Percentiles rank a stretch among this genome's conserved stretches.
Evolutionary conservation across 2,797 vertebrate genomes (phyloP).

Genomic region (Oreochromis mossambicus): DNA sequence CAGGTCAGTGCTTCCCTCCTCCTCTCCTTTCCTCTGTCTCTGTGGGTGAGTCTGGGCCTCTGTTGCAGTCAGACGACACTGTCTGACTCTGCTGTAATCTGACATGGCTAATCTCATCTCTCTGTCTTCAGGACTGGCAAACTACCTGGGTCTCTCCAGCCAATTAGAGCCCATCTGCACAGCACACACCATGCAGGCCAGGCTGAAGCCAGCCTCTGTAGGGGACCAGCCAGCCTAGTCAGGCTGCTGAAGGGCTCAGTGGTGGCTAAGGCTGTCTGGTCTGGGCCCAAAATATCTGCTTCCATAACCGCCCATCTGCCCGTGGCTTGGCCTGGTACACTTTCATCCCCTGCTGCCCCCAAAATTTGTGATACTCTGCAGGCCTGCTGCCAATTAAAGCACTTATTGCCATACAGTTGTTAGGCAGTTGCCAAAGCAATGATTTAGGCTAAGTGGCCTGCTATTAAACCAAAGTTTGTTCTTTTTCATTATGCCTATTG

Average conservation of each 20-base stretch:
- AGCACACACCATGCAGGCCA: constrained; percentile 35
- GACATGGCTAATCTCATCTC: constrained; percentile 66
- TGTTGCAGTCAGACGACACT: constrained; percentile 26
- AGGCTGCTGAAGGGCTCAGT: constrained; percentile 21
- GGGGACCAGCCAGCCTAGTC: constrained; percentile 11
- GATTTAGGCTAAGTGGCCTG: neutral
- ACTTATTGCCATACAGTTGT: constrained; percentile 31
- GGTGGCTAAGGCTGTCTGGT: constrained; percentile 51
- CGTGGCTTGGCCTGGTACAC: constrained; percentile 60
- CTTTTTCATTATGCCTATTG: neutral
- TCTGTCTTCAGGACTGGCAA: constrained; percentile 37
- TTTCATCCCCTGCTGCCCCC: constrained; percentile 42
- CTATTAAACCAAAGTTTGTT: neutral
- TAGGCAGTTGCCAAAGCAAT: constrained; percentile 15
- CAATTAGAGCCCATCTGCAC: constrained; percentile 64
- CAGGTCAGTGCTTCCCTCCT: neutral
- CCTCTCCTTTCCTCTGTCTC: neutral
- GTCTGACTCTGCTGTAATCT: constrained; percentile 67
- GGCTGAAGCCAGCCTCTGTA: constrained; percentile 1
- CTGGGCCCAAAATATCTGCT: constrained; percentile 41
- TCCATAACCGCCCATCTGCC: constrained; percentile 63
- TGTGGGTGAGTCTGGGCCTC: constrained; percentile 47
- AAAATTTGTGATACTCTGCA: constrained; percentile 30
- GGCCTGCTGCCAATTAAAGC: constrained; percentile 38
- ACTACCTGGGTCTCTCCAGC: constrained; percentile 56